phyloP scores from a whole-genome alignment of 2,888 invertebrate genomes.

The Andricus quercusramuli region DNA sequence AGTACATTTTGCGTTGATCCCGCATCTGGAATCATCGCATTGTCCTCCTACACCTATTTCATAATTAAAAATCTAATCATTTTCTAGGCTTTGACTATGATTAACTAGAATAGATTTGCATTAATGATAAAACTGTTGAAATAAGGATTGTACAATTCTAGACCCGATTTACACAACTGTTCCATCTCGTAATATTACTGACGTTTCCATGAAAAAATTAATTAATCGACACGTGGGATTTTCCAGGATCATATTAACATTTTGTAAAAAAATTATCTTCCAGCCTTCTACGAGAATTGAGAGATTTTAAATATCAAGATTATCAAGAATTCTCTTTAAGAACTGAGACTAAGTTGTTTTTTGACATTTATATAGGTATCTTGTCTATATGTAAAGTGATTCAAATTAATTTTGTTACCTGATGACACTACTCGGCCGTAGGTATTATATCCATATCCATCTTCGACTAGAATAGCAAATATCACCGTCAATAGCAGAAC shows the following conservation, averaged over 20 bases:
- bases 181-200: not conserved
- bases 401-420: slow-evolving; percentile 58
- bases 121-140: not conserved
- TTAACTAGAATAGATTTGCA: slow-evolving; percentile 4
- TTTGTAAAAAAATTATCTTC: not conserved
- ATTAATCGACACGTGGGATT: not conserved
- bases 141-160: slow-evolving; percentile 3
- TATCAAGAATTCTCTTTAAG: not conserved
- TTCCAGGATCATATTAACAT: not conserved
- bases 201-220: not conserved
- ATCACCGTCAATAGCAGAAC: slow-evolving; percentile 62
- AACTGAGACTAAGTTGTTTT: not conserved
- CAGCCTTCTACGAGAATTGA: not conserved
- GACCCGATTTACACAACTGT: not conserved
- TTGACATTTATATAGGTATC: slow-evolving; percentile 11
- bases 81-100: not conserved
- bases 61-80: slow-evolving; percentile 10
- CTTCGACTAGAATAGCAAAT: slow-evolving; percentile 5
- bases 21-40: slow-evolving; percentile 75
- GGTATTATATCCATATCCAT: slow-evolving; percentile 54
- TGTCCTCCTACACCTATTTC: slow-evolving; percentile 59
- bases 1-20: slow-evolving; percentile 76
- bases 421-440: slow-evolving; percentile 57
- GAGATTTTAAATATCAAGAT: not conserved
- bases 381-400: not conserved